Evolutionary conservation across 2,113 vertebrate species (phyloP).

Genomic region (Oenanthe melanoleuca): DNA sequence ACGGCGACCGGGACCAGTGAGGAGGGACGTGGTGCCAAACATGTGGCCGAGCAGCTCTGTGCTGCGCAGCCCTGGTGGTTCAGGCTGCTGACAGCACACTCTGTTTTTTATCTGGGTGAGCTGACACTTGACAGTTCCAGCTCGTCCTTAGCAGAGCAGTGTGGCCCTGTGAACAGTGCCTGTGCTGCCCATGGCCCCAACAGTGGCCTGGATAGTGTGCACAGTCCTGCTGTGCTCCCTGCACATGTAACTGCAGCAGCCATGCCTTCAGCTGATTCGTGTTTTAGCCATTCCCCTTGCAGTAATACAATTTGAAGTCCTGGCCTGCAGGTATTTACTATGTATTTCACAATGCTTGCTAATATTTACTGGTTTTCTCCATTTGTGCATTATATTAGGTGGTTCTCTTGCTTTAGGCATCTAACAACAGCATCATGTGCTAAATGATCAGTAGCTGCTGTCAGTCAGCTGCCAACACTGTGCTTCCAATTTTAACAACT

Average conservation of each 20-base stretch:
- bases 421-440: neutral
- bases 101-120: neutral
- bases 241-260: neutral
- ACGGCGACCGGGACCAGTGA: accelerated
- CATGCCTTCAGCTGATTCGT: neutral
- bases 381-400: neutral
- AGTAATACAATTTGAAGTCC: neutral
- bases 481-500: neutral
- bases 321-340: neutral
- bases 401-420: neutral
- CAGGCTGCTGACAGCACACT: accelerated
- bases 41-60: accelerated
- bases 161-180: accelerated
- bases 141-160: neutral
- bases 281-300: neutral
- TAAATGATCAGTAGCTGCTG: neutral
- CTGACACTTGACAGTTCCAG: neutral
- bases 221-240: accelerated
- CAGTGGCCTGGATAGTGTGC: accelerated
- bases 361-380: neutral
- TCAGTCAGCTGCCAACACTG: neutral
- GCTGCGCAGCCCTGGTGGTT: accelerated
- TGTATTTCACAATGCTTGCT: neutral
- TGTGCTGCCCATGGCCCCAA: neutral
- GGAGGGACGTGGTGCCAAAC: accelerated